Evolutionary conservation across 2,888 invertebrate genomes (phyloP).

Genomic region (Aromia moschata): DNA sequence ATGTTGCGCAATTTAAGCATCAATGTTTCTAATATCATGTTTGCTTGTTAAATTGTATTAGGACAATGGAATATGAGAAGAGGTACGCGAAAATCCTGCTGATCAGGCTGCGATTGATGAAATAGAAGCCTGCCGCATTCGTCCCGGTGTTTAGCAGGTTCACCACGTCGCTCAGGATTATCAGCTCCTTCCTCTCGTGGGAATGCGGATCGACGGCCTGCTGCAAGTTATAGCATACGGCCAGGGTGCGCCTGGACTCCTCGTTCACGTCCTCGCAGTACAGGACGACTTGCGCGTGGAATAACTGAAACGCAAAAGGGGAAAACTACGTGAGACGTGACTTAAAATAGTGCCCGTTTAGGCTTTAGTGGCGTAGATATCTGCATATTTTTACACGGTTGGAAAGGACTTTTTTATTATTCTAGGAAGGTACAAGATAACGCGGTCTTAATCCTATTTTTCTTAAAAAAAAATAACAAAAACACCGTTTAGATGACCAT

Average conservation of each 20-base stretch:
- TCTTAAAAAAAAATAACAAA: too few relatives aligned
- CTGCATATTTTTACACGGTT: too few relatives aligned
- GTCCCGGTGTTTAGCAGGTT: conserved; percentile 33
- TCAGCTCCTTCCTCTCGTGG: conserved; percentile 35
- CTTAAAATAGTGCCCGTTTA: too few relatives aligned
- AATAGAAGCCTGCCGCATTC: conserved; percentile 36
- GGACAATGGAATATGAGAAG: conserved; percentile 36
- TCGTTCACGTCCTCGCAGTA: conserved; percentile 38
- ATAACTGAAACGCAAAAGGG: conserved; percentile 29
- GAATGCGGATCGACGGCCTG: conserved; percentile 34
- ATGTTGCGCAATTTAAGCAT: too few relatives aligned
- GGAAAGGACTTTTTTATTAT: too few relatives aligned
- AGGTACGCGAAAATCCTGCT: conserved; percentile 35
- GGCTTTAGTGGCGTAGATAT: too few relatives aligned
- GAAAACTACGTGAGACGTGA: too few relatives aligned
- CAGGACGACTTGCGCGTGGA: conserved; percentile 30
- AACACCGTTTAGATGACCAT: too few relatives aligned
- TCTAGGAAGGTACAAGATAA: too few relatives aligned
- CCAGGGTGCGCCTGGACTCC: conserved; percentile 36
- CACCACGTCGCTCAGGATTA: conserved; percentile 35
- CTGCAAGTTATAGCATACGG: conserved; percentile 38
- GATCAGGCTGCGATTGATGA: conserved; percentile 27
- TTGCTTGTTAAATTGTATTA: conserved; percentile 39
- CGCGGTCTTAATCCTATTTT: too few relatives aligned
- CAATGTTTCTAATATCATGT: too few relatives aligned